Conservation (phyloP, 2,113 vertebrate genomes). For the Myotis davidii region DNA sequence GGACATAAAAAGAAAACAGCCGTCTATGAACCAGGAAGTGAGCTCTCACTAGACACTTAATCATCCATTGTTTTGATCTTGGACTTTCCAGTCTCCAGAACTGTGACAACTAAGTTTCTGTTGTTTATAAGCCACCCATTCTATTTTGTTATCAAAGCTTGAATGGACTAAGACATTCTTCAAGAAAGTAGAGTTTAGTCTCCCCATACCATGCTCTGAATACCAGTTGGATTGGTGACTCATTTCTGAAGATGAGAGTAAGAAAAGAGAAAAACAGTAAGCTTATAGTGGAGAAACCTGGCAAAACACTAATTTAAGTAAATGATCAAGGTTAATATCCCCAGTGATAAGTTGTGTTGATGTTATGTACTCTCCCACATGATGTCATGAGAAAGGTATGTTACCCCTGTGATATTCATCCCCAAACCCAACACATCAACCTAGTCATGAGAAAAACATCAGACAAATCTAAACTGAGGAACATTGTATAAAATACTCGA, state of each 20-base stretch:
- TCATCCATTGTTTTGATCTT: background rate
- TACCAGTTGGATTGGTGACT: background rate
- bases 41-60: background rate
- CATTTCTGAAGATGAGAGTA: background rate
- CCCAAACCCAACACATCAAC: background rate
- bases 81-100: background rate
- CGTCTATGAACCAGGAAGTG: background rate
- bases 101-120: background rate
- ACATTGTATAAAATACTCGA: background rate
- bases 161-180: background rate
- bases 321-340: background rate
- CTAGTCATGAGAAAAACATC: background rate
- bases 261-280: background rate
- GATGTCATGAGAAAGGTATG: background rate
- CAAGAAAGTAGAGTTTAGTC: background rate
- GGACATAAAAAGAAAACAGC: background rate
- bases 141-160: background rate
- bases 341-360: background rate
- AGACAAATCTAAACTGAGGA: background rate
- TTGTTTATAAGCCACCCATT: background rate
- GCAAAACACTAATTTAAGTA: background rate
- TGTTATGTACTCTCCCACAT: background rate
- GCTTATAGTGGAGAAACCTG: background rate
- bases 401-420: background rate
- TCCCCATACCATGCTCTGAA: background rate